A percentile compares a stretch with the other conserved stretches of the same genome.
phyloP scores from a whole-genome alignment of 53 echinoderm and acorn worm genomes.

The Glandiceps talaboti region DNA sequence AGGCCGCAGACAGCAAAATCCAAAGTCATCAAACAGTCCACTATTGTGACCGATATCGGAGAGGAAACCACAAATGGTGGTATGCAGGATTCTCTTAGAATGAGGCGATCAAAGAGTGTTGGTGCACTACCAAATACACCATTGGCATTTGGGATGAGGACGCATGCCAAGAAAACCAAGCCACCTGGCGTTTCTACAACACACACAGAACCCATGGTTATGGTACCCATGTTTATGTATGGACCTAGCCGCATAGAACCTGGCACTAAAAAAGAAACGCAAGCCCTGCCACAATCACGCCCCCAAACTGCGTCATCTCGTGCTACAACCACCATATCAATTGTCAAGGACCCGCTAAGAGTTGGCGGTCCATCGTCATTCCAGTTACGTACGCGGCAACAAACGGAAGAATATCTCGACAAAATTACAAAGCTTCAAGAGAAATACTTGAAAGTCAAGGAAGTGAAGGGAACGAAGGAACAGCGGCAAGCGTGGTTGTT shows the following conservation, averaged over 20 bases:
- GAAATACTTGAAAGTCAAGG: slow-evolving; percentile 39
- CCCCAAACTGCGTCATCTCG: slow-evolving; percentile 12
- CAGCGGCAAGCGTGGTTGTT: slow-evolving; percentile 52
- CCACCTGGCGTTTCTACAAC: slow-evolving; percentile 95
- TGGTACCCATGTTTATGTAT: slow-evolving; percentile 73
- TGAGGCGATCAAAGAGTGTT: slow-evolving; percentile 38
- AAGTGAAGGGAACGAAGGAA: slow-evolving; percentile 19
- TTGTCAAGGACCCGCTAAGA: slow-evolving; percentile 57
- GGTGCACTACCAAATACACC: not conserved
- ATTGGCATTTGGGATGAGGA: slow-evolving; percentile 11
- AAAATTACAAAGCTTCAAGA: slow-evolving; percentile 54
- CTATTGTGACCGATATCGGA: not conserved
- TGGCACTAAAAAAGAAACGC: not conserved
- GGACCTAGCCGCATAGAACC: slow-evolving; percentile 20
- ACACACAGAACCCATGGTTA: slow-evolving; percentile 50
- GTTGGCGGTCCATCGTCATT: slow-evolving; percentile 41
- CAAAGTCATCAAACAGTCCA: slow-evolving; percentile 24
- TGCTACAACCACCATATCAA: slow-evolving; percentile 13
- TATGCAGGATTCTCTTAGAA: not conserved
- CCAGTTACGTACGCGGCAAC: slow-evolving; percentile 68
- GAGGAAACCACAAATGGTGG: not conserved
- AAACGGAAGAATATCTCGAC: slow-evolving; percentile 65
- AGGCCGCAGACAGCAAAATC: slow-evolving; percentile 50
- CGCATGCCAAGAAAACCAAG: slow-evolving; percentile 35
- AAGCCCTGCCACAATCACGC: not conserved